Percentiles rank a stretch among this genome's conserved stretches.
phyloP scores from a whole-genome alignment of 1,140 invertebrate species.

The Cardiocondyla obscurior region DNA sequence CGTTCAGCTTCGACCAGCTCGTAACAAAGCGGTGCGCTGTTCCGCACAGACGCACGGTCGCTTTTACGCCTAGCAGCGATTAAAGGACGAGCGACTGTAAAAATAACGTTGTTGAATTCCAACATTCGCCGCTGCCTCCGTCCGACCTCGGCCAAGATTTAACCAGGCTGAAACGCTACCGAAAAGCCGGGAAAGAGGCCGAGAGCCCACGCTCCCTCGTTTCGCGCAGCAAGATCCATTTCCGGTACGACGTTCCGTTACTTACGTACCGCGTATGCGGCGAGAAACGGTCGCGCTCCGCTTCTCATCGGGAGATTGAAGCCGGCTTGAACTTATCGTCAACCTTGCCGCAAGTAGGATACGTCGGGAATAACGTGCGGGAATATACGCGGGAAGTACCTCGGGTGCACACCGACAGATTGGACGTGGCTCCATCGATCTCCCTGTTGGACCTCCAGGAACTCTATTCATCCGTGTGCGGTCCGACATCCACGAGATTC shows the following conservation, averaged over 20 bases:
- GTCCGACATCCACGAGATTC: conserved; percentile 40
- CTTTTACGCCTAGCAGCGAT: conserved; percentile 3
- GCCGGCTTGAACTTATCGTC: conserved; percentile 31
- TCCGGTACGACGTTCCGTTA: conserved; percentile 20
- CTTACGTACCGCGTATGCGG: not conserved
- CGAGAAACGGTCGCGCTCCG: not conserved
- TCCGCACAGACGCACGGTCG: not conserved
- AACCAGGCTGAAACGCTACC: not conserved
- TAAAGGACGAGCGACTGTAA: conserved; percentile 22
- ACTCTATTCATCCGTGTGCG: conserved; percentile 62
- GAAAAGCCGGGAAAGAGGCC: not conserved
- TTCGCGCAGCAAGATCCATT: not conserved
- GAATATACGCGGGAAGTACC: conserved; percentile 37
- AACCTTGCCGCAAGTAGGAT: not conserved
- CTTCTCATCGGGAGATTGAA: conserved; percentile 51
- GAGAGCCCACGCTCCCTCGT: not conserved
- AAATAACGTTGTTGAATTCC: conserved; percentile 19
- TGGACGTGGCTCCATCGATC: conserved; percentile 67
- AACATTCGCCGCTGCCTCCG: not conserved
- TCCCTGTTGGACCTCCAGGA: conserved; percentile 54
- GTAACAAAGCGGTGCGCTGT: conserved; percentile 11
- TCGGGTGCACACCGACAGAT: conserved; percentile 58
- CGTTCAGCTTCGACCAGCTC: not conserved
- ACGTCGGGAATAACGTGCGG: conserved; percentile 26
- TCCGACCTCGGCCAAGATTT: not conserved